Evolutionary conservation across 2,888 invertebrate species (phyloP), one percentile per base, ranked within the genome.

Genomic region (Autographa gamma): DNA sequence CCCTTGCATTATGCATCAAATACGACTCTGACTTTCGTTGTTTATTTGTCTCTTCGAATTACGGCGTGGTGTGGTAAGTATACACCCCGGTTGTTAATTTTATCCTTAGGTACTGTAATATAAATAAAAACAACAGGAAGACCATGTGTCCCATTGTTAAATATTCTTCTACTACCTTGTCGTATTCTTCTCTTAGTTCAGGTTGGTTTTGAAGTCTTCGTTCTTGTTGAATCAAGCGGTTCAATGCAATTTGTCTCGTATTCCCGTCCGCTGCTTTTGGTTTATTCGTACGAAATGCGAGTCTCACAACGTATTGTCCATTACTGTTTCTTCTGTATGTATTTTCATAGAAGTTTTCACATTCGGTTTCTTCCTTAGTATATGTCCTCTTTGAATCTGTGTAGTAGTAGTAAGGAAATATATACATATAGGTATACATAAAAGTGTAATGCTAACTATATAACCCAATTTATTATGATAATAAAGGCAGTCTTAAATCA

Each of bases 51-150:
- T 48, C 48, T 43, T 48, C 43, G 43, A 48, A 48, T 16, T 48
- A 65, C 43, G 6, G 65, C 65, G 31, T 65, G 65, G n/a, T 65
- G 65, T 32, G 65, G 65, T 32, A 59, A 9, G 25, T 65, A 65
- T 7, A 65, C 65, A n/a, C 25, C 14, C 2, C 16, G 25, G 7
- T 64, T 59, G 25, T 65, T 16, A 18, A 65, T n/a, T 59, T 65
- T 59, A 16, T 65, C 59, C 7, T 2, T n/a, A 31, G 65, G 65
- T 2, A 65, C 43, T 43, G n/a, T n/a, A n/a, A n/a, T n/a, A n/a
- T n/a, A n/a, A n/a, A n/a, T n/a, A n/a, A n/a, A n/a, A n/a, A n/a
- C n/a, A n/a, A n/a, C n/a, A n/a, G n/a, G n/a, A n/a, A n/a, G n/a
- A n/a, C 65, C 59, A 65, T 59, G 31, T 65, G 59, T 14, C 43